Evolutionary conservation across 64 coral and sea anemone species (phyloP), one percentile per base, ranked within the genome.

Genomic region (Cladopsammia gracilis): DNA sequence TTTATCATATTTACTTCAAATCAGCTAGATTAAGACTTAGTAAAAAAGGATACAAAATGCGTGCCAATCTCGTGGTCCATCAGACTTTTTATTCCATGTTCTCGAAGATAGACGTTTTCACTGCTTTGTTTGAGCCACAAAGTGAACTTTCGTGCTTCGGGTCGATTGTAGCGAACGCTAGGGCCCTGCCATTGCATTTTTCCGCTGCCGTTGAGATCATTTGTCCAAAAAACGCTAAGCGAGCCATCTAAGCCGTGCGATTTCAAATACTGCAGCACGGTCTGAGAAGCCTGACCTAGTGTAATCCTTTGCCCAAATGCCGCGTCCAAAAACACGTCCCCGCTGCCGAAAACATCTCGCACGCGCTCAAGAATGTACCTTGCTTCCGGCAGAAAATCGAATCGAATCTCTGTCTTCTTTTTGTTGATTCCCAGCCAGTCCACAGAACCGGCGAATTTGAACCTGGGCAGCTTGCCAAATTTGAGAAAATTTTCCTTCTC

Each of bases 21-120:
- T 50, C 13, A 42, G 47, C 7, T 52, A 58, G 43, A 52, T 66
- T 22, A 26, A 66, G 51, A 4, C 23, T 89, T 24, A 10, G 16
- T 11, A 24, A 52, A 71, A 87, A 96, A 98, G 90, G 97, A 98
- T 99, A 99, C 98, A 92, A 96, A 99, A 79, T 99, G 98, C 13
- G 98, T 99, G 7, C 98, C 98, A 81, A 99, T 99, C 77, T 99
- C 98, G 62, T 99, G 98, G 54, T 99, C 94, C 16, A 95, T 95
- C 53, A 99, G 78, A 46, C 94, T 85, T 71, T 95, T 89, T 59
- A 99, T 99, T 7, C 98, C 98, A 64, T 93, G 76, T 50, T 96
- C 85, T 50, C 98, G 94, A 52, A 99, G 82, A 73, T 91, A 99
- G 9, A 96, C 93, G 75, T 99, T 99, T 73, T 99, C 98, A 56